Evolutionary conservation across 2,113 vertebrate species (phyloP).

Genomic region (Clarias macrocephalus): DNA sequence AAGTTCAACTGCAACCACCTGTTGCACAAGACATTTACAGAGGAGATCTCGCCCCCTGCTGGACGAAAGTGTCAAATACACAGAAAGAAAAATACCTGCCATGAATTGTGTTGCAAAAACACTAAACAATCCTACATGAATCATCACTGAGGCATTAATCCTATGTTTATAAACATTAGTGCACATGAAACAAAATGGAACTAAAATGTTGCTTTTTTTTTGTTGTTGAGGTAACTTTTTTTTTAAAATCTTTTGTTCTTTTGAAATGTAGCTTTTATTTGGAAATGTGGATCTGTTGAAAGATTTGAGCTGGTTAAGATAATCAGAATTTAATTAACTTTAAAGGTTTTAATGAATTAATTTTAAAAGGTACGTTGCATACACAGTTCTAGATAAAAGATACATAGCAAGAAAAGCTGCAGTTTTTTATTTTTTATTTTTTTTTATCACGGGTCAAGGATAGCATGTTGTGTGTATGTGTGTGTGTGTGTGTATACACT

Average conservation of each 20-base stretch:
- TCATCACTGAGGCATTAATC: background rate
- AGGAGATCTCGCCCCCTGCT: slow-evolving; percentile 22
- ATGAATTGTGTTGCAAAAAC: background rate
- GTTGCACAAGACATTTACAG: background rate
- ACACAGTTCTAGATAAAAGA: no score
- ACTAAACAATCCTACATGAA: background rate
- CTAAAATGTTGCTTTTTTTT: background rate
- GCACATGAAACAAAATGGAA: background rate
- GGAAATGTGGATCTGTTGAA: background rate
- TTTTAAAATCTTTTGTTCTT: background rate
- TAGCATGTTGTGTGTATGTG: no score
- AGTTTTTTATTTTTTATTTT: background rate
- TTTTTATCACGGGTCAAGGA: no score
- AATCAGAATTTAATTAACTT: no score
- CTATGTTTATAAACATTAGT: background rate
- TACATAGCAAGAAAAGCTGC: background rate
- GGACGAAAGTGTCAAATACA: background rate
- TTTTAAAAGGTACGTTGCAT: no score
- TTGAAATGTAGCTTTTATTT: background rate
- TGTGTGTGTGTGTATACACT: no score
- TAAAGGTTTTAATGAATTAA: no score
- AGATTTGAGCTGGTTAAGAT: background rate
- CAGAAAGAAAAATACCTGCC: background rate
- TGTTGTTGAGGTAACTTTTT: background rate
- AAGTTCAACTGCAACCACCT: background rate